Conservation (phyloP, 2,797 vertebrate species). For the Acrossocheilus fasciatus region DNA sequence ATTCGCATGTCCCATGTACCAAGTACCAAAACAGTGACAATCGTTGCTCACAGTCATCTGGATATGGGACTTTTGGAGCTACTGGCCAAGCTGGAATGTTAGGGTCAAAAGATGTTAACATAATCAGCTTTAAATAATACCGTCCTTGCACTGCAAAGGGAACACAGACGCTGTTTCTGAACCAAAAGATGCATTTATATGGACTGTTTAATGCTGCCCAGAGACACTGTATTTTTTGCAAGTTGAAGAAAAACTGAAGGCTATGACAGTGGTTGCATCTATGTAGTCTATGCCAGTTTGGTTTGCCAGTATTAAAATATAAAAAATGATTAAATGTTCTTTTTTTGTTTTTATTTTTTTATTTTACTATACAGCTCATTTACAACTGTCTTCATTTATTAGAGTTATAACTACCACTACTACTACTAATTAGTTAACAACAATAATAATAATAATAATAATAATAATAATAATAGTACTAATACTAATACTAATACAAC, state of each 20-base stretch:
- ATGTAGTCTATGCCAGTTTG: neutral
- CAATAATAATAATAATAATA: no score
- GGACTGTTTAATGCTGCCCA: neutral
- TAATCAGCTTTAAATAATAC: constrained; percentile 22
- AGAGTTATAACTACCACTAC: no score
- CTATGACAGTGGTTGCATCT: neutral
- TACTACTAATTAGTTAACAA: no score
- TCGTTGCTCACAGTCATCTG: neutral
- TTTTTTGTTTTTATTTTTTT: no score
- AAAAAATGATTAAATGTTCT: no score
- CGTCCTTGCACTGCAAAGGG: neutral
- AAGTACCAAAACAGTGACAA: neutral
- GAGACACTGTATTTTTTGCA: neutral
- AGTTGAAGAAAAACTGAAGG: neutral
- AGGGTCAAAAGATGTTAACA: neutral
- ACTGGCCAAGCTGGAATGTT: neutral
- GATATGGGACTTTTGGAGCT: neutral
- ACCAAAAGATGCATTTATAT: neutral
- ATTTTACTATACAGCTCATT: no score
- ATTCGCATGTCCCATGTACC: no score
- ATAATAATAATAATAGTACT: no score
- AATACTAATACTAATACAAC: no score
- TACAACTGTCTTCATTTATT: no score
- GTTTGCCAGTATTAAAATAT: neutral
- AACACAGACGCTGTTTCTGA: neutral